Base-by-base conservation (phyloP, 2,797 vertebrate species). In the Oreonectes daqikongensis region DNA sequence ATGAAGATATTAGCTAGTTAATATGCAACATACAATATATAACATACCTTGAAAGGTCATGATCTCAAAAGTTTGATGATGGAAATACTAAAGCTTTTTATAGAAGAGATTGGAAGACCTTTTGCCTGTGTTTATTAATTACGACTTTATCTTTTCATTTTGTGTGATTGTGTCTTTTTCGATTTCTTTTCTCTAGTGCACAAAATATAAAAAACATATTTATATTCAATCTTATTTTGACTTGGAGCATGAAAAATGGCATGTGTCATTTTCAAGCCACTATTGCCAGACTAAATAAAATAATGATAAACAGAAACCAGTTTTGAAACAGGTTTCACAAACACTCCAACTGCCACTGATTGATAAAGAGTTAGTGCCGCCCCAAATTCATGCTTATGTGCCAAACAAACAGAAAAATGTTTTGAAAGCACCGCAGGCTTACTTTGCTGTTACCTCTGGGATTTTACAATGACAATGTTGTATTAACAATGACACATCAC, bases 1-100 rank as follows among this genome's bases (percentile, higher is more conserved):
- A 42, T 32, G 35, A 9, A 80, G 50, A 60, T 12, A 44, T 12
- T 42, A 42, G n/a, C n/a, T n/a, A 69, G 42, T 73, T 52, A 75
- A 63, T 48, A 48, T 32, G 6, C 52, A 26, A 11, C 12, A 50
- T 35, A 68, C 28, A 68, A 15, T 40, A 15, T 24, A 52, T 42
- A 35, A 40, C 11, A 30, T 44, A 48, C 14, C 2, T 35, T 18
- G 15, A 4, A 26, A 70, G 22, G 7, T 60, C 7, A 6, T 60
- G 18, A 46, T 61, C 14, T 72, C 35, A 35, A 35, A 35, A 35
- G 32, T 35, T 35, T 35, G 32, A 35, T 35, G 7, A 35, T 35
- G 32, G 6, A 35, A 35, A 35, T 35, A 35, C 35, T 10, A 1
- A 35, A 35, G 8, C 35, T 26, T n/a, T n/a, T n/a, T n/a, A 22